These are phyloP conservation scores for Cheilosia impressa DNA, from an alignment of 2,888 invertebrate genomes.

Conservation along the genomic window DNA sequence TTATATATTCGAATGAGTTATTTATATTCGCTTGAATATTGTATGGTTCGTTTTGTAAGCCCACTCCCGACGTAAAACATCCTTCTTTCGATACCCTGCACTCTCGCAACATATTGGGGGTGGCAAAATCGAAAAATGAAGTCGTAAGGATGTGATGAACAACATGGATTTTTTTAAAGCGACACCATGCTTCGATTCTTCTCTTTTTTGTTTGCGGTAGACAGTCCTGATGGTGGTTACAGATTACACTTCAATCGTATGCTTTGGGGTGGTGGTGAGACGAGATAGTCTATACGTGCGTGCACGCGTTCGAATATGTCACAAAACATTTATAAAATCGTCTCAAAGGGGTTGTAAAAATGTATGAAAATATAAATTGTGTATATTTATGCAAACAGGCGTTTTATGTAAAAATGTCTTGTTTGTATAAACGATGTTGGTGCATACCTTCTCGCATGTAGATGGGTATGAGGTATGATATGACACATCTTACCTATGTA, in stretches of 20 bases:
- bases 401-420: constrained; percentile 63
- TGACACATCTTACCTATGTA: too few relatives aligned
- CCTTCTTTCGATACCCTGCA: neutral
- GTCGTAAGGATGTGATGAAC: constrained; percentile 69
- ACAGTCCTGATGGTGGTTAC: constrained; percentile 56
- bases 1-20: constrained; percentile 71
- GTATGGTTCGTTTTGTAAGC: constrained; percentile 54
- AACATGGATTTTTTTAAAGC: constrained; percentile 48
- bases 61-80: constrained; percentile 22
- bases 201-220: constrained; percentile 23
- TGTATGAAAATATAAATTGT: constrained; percentile 50
- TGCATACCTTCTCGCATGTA: too few relatives aligned
- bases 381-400: constrained; percentile 69
- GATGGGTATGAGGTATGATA: too few relatives aligned
- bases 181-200: constrained; percentile 22
- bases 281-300: constrained; percentile 54
- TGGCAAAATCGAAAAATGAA: constrained; percentile 54
- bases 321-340: constrained; percentile 70
- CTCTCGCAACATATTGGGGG: constrained; percentile 1
- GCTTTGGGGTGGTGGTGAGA: constrained; percentile 6
- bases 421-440: neutral
- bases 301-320: constrained; percentile 64
- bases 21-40: constrained; percentile 70
- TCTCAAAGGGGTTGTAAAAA: constrained; percentile 61
- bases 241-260: constrained; percentile 67